phyloP scores from a whole-genome alignment of 2,113 vertebrate species.

The Hippoglossus stenolepis region DNA sequence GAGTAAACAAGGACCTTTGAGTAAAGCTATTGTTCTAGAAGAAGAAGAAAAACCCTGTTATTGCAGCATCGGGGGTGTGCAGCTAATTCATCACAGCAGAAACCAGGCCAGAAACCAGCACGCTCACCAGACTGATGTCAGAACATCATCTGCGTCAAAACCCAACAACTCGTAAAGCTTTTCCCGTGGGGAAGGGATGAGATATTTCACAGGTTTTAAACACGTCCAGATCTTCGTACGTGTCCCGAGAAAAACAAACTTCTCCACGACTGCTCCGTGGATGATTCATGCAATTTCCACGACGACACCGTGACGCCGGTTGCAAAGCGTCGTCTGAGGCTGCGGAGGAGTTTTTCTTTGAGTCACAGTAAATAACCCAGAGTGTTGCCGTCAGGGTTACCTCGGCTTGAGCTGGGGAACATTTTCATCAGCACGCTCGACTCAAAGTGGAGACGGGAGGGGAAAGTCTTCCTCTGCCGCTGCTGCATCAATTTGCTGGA shows the following conservation, averaged over 20 bases:
- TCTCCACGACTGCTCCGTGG: too few species aligned
- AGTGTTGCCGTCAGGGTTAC: neutral
- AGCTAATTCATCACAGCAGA: constrained; percentile 31
- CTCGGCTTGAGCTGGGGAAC: neutral
- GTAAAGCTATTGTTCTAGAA: constrained; percentile 16
- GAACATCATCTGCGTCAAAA: neutral
- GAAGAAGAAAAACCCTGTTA: constrained; percentile 5
- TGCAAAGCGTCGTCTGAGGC: neutral
- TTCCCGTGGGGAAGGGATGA: too few species aligned
- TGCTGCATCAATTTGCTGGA: too few species aligned
- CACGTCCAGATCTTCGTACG: too few species aligned
- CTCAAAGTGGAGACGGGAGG: neutral
- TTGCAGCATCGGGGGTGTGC: neutral
- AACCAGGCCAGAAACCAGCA: neutral
- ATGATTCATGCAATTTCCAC: neutral
- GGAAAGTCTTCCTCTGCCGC: neutral
- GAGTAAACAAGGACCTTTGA: constrained; percentile 56
- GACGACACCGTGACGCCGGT: neutral
- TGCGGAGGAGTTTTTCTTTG: neutral
- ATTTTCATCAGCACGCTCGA: neutral
- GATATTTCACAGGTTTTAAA: too few species aligned
- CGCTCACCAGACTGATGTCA: neutral
- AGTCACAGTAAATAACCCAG: neutral
- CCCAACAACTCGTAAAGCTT: neutral
- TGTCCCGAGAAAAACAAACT: neutral